Conservation (phyloP, 2,113 vertebrate genomes). For the Dolichotis patagonum region DNA sequence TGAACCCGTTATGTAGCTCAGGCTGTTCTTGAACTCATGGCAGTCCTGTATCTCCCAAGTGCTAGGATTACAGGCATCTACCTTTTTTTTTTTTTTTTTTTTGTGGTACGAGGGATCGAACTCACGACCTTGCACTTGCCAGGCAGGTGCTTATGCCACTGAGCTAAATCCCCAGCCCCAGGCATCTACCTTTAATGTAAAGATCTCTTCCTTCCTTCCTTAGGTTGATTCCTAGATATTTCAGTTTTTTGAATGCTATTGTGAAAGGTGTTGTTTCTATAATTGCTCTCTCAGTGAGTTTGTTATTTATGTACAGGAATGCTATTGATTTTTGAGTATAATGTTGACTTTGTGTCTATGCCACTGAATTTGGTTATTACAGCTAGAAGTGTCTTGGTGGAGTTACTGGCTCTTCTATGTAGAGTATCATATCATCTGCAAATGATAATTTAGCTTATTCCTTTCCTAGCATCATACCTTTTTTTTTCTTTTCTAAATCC, state of each 20-base stretch:
- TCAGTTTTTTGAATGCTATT: not conserved
- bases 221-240: not conserved
- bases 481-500: too few species aligned
- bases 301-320: not conserved
- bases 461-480: too few species aligned
- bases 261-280: not conserved
- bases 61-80: too few species aligned
- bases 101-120: too few species aligned
- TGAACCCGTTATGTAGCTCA: too few species aligned
- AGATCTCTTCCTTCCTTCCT: not conserved
- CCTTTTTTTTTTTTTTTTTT: too few species aligned
- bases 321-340: not conserved
- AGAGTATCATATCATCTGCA: not conserved
- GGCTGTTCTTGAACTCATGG: too few species aligned
- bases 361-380: not conserved
- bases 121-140: too few species aligned
- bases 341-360: not conserved
- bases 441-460: not conserved
- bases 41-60: too few species aligned
- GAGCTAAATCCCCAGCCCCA: too few species aligned
- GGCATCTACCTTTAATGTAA: too few species aligned
- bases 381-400: not conserved
- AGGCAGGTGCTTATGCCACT: too few species aligned
- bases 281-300: not conserved
- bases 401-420: not conserved